These are phyloP conservation scores for Pangasianodon hypophthalmus DNA, from an alignment of 2,113 vertebrate genomes.

Conservation along the genomic window DNA sequence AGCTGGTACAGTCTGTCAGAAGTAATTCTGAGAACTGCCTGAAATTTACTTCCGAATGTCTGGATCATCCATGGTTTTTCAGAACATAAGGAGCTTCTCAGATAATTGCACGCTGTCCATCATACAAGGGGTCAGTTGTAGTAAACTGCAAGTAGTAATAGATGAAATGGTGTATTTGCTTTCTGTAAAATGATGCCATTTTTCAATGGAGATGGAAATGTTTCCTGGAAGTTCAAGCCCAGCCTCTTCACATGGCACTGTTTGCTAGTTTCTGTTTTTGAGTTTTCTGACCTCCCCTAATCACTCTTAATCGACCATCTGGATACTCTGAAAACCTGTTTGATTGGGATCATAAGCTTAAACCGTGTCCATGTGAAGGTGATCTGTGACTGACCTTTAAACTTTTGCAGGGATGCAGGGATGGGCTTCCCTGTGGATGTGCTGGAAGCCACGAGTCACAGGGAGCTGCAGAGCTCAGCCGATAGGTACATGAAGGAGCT, in stretches of 20 bases:
- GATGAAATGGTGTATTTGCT: too few species aligned
- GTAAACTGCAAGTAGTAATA: not conserved
- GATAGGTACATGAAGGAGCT: slow-evolving; percentile 74
- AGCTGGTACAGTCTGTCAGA: too few species aligned
- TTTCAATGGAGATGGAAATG: not conserved
- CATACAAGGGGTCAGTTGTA: not conserved
- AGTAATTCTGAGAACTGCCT: too few species aligned
- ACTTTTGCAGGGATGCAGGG: slow-evolving; percentile 53
- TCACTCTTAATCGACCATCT: not conserved
- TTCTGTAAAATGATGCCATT: not conserved
- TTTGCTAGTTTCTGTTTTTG: not conserved
- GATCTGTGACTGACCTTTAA: not conserved
- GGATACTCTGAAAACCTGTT: not conserved
- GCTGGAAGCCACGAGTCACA: slow-evolving; percentile 71
- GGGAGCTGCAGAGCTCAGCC: slow-evolving; percentile 73
- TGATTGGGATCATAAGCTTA: not conserved
- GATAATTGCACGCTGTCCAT: not conserved
- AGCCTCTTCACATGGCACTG: not conserved
- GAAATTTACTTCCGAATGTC: not conserved
- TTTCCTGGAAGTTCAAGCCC: not conserved
- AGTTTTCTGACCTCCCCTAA: not conserved
- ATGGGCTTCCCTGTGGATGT: slow-evolving; percentile 86
- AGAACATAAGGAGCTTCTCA: too few species aligned
- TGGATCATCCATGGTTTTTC: not conserved
- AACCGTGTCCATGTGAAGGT: not conserved